A percentile compares a stretch with the other conserved stretches of the same genome.
phyloP scores from a whole-genome alignment of 2,888 invertebrate genomes.

The Phlogophora meticulosa region DNA sequence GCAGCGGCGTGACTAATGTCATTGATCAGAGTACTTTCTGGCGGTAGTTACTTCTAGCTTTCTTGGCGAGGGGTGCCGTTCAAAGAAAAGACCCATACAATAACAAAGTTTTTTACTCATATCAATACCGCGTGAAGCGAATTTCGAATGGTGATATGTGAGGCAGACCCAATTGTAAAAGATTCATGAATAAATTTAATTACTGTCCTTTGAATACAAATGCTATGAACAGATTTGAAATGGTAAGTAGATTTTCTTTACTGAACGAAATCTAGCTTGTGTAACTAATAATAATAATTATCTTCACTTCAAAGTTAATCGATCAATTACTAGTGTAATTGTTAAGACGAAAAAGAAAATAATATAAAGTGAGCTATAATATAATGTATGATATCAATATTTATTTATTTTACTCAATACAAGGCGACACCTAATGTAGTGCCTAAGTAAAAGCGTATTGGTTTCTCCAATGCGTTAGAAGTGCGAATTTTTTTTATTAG shows the following conservation, averaged over 20 bases:
- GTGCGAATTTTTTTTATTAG: no score
- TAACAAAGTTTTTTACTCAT: constrained; percentile 15
- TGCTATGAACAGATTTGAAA: not conserved
- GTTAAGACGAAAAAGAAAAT: not conserved
- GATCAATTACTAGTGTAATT: not conserved
- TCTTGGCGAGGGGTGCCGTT: constrained; percentile 19
- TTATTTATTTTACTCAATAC: no score
- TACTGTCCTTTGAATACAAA: not conserved
- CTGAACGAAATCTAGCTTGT: not conserved
- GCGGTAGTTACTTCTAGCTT: constrained; percentile 27
- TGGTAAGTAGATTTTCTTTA: not conserved
- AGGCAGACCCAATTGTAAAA: not conserved
- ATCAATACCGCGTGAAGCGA: not conserved
- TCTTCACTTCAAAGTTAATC: not conserved
- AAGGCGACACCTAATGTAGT: no score
- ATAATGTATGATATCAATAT: no score
- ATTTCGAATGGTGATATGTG: not conserved
- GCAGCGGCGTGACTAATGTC: constrained; percentile 62
- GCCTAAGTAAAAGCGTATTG: no score
- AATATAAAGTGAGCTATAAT: not conserved
- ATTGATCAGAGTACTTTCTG: constrained; percentile 61
- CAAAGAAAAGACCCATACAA: not conserved
- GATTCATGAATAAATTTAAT: not conserved
- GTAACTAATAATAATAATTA: not conserved
- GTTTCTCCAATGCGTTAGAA: no score